Conservation (phyloP, 1,140 invertebrate species). For the Xylocopa sonorina region DNA sequence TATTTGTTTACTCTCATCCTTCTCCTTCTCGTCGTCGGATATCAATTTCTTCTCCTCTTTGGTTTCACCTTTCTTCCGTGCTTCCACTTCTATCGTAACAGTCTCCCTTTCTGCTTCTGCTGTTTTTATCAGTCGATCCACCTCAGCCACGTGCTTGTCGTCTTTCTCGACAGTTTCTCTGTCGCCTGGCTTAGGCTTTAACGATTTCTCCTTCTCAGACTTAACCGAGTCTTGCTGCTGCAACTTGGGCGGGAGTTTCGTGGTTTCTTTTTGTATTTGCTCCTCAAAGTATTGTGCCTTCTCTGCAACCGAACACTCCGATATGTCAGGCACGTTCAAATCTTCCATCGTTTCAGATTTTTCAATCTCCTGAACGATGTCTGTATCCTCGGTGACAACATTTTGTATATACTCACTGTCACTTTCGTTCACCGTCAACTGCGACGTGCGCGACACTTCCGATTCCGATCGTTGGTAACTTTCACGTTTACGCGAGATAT, state of each 20-base stretch:
- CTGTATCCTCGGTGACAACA: constrained; percentile 69
- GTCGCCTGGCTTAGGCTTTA: constrained; percentile 12
- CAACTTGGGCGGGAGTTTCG: constrained; percentile 39
- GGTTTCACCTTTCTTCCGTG: neutral
- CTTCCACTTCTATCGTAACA: neutral
- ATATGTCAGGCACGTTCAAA: constrained; percentile 77
- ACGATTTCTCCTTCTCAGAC: constrained; percentile 38
- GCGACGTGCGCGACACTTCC: constrained; percentile 77
- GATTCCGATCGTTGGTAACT: constrained; percentile 80
- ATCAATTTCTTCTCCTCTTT: neutral
- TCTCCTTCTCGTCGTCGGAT: constrained; percentile 46
- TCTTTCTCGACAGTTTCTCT: constrained; percentile 36
- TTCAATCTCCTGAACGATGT: constrained; percentile 55
- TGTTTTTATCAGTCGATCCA: neutral
- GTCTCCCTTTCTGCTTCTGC: neutral
- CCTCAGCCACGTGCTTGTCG: constrained; percentile 23
- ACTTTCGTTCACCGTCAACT: constrained; percentile 77
- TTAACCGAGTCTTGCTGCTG: constrained; percentile 56
- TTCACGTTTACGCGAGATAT: constrained; percentile 77
- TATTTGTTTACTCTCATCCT: constrained; percentile 36
- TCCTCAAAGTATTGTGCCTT: constrained; percentile 81
- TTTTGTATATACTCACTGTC: constrained; percentile 76
- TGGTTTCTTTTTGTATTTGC: constrained; percentile 79
- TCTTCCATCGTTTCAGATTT: constrained; percentile 75
- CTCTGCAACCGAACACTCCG: constrained; percentile 80